Conservation (phyloP, 2,113 vertebrate genomes). For the Carassius carassius region DNA sequence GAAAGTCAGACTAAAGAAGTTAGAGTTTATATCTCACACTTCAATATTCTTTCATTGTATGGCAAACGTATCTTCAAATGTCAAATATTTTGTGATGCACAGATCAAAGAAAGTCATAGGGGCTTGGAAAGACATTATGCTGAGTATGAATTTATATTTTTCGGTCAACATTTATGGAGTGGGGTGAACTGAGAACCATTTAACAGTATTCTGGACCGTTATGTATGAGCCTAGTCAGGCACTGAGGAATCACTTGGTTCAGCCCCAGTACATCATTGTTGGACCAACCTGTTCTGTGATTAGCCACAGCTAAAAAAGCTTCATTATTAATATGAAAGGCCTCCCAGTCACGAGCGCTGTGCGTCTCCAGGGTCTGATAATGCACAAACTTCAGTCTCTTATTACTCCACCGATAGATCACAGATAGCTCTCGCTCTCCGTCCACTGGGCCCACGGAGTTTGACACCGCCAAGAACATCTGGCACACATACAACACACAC, state of each 20-base stretch:
- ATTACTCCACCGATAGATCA: conserved; percentile 92
- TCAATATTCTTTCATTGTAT: too few relatives aligned
- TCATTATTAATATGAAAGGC: conserved; percentile 86
- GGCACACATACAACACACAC: conserved; percentile 47
- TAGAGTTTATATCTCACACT: too few relatives aligned
- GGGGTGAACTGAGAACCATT: too few relatives aligned
- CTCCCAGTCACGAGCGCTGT: conserved; percentile 94
- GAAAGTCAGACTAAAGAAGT: too few relatives aligned
- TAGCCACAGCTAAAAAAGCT: conserved; percentile 90
- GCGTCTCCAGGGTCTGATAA: conserved; percentile 85
- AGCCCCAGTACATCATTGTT: not conserved
- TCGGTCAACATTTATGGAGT: too few relatives aligned
- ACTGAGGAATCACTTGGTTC: not conserved
- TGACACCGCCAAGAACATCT: conserved; percentile 90
- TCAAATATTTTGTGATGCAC: too few relatives aligned
- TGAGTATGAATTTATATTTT: too few relatives aligned
- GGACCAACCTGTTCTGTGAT: conserved; percentile 88
- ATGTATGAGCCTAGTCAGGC: too few relatives aligned
- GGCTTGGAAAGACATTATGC: too few relatives aligned
- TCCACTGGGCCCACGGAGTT: conserved; percentile 78
- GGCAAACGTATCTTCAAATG: too few relatives aligned
- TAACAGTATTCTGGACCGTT: too few relatives aligned
- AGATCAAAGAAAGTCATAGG: too few relatives aligned
- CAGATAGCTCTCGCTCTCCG: conserved; percentile 80
- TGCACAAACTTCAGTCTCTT: conserved; percentile 80